These are phyloP conservation scores for Albula glossodonta DNA, from an alignment of 2,113 vertebrate genomes.

Conservation along the genomic window DNA sequence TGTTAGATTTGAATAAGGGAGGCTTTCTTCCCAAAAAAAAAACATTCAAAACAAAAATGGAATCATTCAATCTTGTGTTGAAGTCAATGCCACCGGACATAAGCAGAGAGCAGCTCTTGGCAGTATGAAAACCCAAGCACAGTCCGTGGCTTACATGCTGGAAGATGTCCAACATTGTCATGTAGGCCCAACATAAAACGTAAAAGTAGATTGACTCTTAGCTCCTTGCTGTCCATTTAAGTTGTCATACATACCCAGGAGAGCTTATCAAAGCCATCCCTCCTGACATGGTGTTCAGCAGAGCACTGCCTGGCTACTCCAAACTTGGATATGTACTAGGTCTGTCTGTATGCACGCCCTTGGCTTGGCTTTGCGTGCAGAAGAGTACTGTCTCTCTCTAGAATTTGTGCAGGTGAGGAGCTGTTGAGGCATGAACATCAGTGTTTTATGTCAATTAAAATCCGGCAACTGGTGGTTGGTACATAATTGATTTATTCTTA, in stretches of 20 bases:
- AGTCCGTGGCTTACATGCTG: background rate
- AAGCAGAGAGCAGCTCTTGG: background rate
- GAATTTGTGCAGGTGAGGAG: background rate
- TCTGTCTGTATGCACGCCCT: background rate
- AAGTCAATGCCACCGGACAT: background rate
- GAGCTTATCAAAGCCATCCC: background rate
- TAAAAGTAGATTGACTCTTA: background rate
- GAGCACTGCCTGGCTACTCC: too few relatives aligned
- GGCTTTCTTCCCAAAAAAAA: slow-evolving; percentile 1
- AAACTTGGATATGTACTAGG: too few relatives aligned
- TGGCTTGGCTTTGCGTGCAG: background rate
- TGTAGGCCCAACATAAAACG: background rate
- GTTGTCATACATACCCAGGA: background rate
- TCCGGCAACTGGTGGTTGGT: background rate
- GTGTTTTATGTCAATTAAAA: background rate
- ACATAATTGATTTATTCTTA: background rate
- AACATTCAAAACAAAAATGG: background rate
- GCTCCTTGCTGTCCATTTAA: background rate
- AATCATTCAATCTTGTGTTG: background rate
- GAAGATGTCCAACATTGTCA: background rate
- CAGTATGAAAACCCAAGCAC: too few relatives aligned
- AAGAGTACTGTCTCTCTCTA: background rate
- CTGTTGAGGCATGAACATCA: background rate
- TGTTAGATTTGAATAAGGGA: background rate
- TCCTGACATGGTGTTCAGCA: background rate